Evolutionary conservation across 1,140 invertebrate species (phyloP), one percentile per base, ranked within the genome.

Genomic region (Stegodyphus mimosarum): DNA sequence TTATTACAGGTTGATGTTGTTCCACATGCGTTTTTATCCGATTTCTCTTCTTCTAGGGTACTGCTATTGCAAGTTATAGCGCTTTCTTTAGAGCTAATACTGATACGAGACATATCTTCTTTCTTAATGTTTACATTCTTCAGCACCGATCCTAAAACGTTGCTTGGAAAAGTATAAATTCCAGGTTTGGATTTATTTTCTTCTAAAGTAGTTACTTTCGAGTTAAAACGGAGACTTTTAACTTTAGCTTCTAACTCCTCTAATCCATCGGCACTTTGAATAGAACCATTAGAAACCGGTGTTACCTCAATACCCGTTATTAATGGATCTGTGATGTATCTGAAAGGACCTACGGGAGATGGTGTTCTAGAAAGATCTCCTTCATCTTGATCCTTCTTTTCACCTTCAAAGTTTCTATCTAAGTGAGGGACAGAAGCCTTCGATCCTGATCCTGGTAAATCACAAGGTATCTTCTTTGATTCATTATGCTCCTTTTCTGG

Each of bases 341-440:
- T 18, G 69, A 83, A 66, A 11, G 81, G 81, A 11, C 81, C 81
- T n/a, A 83, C 60, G 5, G 81, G 81, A 1, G 72, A 75, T 6
- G 81, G 81, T 9, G 81, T 83, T 7, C 72, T 48, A 48, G 81
- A 83, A 11, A 83, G 50, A 13, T 83, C 81, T 4, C 81, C 81
- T 10, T 83, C 81, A 51, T 72, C 55, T 15, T 51, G 11, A 33
- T 66, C 17, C n/a, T 69, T 74, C 48, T 66, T 53, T 10, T 83
- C 81, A n/a, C 6, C 5, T 17, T 74, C 51, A 7, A 6, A 11
- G 2, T n/a, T 74, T 18, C 6, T 55, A n/a, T 53, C 50, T 53
- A 60, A 60, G 2, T 2, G 9, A 60, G 9, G 9, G 9, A 15
- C 15, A 0, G 15, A 9, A 10, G 55, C 9, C 55, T 60, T 60